Evolutionary conservation across 2,888 invertebrate species (phyloP).

Genomic region (Caradrina kadenii): DNA sequence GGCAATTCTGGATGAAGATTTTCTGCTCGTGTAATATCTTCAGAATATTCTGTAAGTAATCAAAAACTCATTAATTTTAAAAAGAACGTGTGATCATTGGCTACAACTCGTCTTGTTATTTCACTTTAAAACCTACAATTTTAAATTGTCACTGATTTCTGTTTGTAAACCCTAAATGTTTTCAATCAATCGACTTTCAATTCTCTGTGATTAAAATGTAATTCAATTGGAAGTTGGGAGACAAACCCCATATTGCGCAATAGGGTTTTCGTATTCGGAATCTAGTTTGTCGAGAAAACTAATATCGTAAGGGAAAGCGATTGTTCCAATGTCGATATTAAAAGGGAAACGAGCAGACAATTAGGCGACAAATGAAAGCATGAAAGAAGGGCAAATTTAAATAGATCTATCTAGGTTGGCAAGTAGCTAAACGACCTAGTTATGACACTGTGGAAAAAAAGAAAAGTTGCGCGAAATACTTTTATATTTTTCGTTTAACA

Average conservation of each 20-base stretch:
- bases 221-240: slow-evolving; percentile 25
- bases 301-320: neutral
- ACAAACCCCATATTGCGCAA: neutral
- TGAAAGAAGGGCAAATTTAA: neutral
- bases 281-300: slow-evolving; percentile 13
- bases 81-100: neutral
- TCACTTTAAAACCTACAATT: neutral
- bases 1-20: neutral
- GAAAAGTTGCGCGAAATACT: no score
- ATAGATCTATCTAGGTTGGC: neutral
- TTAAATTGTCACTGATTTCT: slow-evolving; percentile 2
- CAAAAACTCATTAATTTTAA: slow-evolving; percentile 5
- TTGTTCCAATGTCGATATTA: neutral
- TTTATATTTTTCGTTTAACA: no score
- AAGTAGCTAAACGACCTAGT: no score
- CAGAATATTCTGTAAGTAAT: slow-evolving; percentile 7
- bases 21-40: neutral
- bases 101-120: neutral
- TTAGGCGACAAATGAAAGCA: neutral
- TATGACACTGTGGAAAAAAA: no score
- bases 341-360: neutral
- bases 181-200: slow-evolving; percentile 9
- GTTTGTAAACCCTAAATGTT: slow-evolving; percentile 8
- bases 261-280: slow-evolving; percentile 13
- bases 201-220: slow-evolving; percentile 40